A percentile compares a stretch with the other conserved stretches of the same genome.
phyloP scores from a whole-genome alignment of 2,113 vertebrate genomes.

The Labeo rohita region DNA sequence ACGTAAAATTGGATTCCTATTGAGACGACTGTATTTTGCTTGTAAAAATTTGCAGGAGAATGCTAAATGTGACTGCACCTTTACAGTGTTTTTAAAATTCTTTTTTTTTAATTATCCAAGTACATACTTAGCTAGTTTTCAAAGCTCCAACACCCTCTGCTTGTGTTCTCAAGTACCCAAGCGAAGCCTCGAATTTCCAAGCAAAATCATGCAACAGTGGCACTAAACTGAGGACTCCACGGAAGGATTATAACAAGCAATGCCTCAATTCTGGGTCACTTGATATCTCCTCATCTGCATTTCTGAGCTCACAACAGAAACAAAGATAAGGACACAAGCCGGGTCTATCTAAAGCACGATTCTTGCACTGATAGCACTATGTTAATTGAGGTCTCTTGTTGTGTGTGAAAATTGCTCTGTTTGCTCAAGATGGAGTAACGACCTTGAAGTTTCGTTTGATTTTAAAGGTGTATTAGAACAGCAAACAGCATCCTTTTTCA shows the following conservation, averaged over 20 bases:
- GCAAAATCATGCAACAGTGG: constrained; percentile 43
- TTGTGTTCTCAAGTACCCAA: constrained; percentile 5
- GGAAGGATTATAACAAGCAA: constrained; percentile 14
- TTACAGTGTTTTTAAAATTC: neutral
- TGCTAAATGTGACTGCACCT: neutral
- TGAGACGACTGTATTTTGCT: neutral
- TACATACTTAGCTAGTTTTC: neutral
- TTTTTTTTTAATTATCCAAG: neutral
- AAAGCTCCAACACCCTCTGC: constrained; percentile 17
- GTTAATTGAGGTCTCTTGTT: constrained; percentile 38
- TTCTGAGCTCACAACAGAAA: constrained; percentile 9
- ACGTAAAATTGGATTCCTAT: neutral
- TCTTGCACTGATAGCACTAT: constrained; percentile 6
- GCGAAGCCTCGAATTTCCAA: constrained; percentile 44
- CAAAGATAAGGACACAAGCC: neutral
- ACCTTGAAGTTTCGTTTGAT: constrained; percentile 9
- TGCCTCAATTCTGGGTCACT: neutral
- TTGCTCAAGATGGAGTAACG: neutral
- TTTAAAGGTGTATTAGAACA: constrained; percentile 19
- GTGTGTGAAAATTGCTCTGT: constrained; percentile 8
- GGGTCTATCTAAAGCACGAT: neutral
- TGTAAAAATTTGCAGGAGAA: neutral
- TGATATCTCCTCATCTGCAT: neutral
- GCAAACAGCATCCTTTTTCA: constrained; percentile 24
- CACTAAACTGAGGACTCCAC: constrained; percentile 35